Conservation (phyloP, 2,797 vertebrate genomes). For the Rhabdophis nuchalis region DNA sequence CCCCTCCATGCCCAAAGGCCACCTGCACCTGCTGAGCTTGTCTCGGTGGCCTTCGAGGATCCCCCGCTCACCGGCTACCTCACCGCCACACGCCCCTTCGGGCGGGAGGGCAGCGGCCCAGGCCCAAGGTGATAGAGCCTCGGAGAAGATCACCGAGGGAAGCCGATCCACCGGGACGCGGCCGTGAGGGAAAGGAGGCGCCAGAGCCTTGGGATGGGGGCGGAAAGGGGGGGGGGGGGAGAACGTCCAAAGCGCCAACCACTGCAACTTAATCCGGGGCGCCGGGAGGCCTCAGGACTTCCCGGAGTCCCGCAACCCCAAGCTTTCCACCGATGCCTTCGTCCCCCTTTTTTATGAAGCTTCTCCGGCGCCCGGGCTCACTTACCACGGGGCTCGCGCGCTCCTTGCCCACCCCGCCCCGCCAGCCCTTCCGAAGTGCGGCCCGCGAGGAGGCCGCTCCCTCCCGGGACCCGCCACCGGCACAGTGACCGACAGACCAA, state of each 20-base stretch:
- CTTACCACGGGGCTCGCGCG: conserved; percentile 6
- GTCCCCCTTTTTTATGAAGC: neutral
- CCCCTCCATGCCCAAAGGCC: neutral
- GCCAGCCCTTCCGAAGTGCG: neutral
- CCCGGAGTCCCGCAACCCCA: neutral
- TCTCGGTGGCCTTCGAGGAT: neutral
- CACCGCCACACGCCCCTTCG: neutral
- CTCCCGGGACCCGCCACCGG: conserved; percentile 31
- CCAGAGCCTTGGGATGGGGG: neutral
- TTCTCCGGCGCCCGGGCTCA: neutral
- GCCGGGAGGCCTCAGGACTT: neutral
- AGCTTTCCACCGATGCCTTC: neutral
- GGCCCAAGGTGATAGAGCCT: conserved; percentile 4
- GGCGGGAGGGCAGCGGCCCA: neutral
- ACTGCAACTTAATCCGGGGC: neutral
- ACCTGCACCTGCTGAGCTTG: conserved; percentile 10
- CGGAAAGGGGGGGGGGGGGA: fast-evolving
- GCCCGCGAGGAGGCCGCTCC: conserved; percentile 24
- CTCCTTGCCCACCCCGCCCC: neutral
- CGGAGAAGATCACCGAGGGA: neutral
- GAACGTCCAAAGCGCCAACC: neutral
- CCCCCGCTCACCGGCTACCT: neutral
- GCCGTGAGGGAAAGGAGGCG: neutral
- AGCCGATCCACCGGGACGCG: neutral
- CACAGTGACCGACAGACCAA: conserved; percentile 18